Evolutionary conservation across 2,888 invertebrate species (phyloP).

Genomic region (Mythimna vitellina): DNA sequence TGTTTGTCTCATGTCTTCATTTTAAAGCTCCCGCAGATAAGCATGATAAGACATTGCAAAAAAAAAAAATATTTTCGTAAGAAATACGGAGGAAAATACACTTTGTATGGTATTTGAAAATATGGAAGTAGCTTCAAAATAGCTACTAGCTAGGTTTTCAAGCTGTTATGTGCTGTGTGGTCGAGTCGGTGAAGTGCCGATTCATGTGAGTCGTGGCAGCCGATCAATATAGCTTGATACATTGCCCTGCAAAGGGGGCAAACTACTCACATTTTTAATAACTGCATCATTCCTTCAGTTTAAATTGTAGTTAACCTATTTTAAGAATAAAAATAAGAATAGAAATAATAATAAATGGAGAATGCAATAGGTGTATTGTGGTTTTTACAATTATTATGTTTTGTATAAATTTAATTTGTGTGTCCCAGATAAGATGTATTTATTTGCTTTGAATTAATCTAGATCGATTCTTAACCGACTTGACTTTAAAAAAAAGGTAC

Average conservation of each 20-base stretch:
- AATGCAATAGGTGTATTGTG: background rate
- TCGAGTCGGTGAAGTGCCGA: conserved; percentile 5
- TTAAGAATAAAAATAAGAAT: background rate
- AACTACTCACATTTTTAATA: background rate
- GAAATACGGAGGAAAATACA: background rate
- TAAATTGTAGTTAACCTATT: background rate
- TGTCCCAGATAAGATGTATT: too few species aligned
- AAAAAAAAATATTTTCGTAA: background rate
- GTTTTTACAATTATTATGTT: too few species aligned
- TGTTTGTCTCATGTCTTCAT: background rate
- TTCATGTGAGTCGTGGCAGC: conserved; percentile 16
- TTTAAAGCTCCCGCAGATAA: background rate
- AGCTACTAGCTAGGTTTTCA: background rate
- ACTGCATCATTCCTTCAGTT: background rate
- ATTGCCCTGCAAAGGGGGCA: conserved; percentile 18
- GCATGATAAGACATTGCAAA: too few species aligned
- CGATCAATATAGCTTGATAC: conserved; percentile 51
- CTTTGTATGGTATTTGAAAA: background rate
- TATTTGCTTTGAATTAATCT: too few species aligned
- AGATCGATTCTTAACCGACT: too few species aligned
- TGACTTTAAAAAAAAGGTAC: too few species aligned
- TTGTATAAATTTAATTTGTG: too few species aligned
- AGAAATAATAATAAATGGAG: background rate
- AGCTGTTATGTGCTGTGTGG: background rate
- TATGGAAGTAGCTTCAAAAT: background rate